phyloP scores from a whole-genome alignment of 2,113 vertebrate species.

The Uropsilus gracilis region DNA sequence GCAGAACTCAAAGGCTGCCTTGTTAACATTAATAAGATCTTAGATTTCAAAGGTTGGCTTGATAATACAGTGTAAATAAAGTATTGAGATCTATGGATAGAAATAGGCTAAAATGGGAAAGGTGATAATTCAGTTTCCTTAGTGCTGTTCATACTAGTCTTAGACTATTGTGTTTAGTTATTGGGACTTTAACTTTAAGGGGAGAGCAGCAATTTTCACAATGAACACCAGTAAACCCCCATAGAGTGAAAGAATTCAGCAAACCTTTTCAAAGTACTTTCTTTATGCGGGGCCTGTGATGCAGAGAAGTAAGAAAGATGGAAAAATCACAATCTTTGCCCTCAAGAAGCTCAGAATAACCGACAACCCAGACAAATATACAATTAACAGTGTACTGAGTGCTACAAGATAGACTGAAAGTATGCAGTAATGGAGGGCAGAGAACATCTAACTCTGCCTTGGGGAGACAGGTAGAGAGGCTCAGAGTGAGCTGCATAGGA shows the following conservation, averaged over 20 bases:
- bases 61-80: constrained; percentile 70
- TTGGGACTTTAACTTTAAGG: constrained; percentile 54
- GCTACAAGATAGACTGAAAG: not conserved
- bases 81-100: constrained; percentile 56
- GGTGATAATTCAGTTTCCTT: constrained; percentile 53
- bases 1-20: constrained; percentile 42
- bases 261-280: constrained; percentile 47
- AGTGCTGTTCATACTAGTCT: constrained; percentile 48
- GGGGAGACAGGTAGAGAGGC: not conserved
- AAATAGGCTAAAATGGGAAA: constrained; percentile 66
- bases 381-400: constrained; percentile 3
- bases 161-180: constrained; percentile 46
- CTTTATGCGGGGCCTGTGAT: constrained; percentile 31
- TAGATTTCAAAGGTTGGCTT: constrained; percentile 55
- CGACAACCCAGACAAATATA: not conserved
- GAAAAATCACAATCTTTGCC: constrained; percentile 2
- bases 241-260: constrained; percentile 37
- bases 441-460: not conserved
- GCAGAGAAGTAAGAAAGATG: constrained; percentile 18
- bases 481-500: not conserved
- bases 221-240: constrained; percentile 7
- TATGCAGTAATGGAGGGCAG: not conserved
- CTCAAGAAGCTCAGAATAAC: constrained; percentile 21
- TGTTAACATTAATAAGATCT: constrained; percentile 79
- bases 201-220: constrained; percentile 58